Percentiles rank a stretch among this genome's conserved stretches.
Conservation (phyloP, 2,888 invertebrate species). For the Nemotelus pantherinus region DNA sequence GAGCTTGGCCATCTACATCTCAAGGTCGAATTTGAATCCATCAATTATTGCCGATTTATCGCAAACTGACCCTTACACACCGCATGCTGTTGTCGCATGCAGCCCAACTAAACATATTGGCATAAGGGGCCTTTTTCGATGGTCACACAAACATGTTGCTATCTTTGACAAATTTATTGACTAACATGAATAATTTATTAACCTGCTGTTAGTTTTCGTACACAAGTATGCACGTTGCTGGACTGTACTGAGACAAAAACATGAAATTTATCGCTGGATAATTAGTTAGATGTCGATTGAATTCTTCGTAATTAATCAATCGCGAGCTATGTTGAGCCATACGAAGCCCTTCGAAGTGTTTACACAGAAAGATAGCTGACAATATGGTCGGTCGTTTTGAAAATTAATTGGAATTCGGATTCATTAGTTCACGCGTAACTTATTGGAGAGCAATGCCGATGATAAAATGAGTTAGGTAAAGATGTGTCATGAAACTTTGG, state of each 20-base stretch:
- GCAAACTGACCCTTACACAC: no score
- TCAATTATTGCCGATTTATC: no score
- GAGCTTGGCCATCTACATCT: no score
- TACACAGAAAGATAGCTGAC: not conserved
- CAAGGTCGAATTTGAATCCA: no score
- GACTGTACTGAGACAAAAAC: slow-evolving; percentile 50
- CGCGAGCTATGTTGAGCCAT: not conserved
- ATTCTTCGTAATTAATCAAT: slow-evolving; percentile 54
- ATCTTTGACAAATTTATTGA: slow-evolving; percentile 56
- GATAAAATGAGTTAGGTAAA: not conserved
- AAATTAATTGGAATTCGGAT: not conserved
- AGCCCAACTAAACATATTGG: not conserved
- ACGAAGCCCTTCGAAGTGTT: not conserved
- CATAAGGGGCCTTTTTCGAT: slow-evolving; percentile 27
- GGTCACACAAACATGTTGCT: slow-evolving; percentile 50
- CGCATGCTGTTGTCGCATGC: not conserved
- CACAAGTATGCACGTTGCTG: slow-evolving; percentile 20
- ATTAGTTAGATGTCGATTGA: slow-evolving; percentile 56
- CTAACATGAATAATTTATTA: slow-evolving; percentile 54
- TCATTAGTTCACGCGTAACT: slow-evolving; percentile 1
- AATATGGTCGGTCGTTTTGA: not conserved
- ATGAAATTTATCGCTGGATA: slow-evolving; percentile 55
- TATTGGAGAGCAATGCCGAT: slow-evolving; percentile 14
- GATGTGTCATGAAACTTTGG: no score
- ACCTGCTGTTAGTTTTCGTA: slow-evolving; percentile 48